These are phyloP conservation scores for Brachionus paranguensis DNA, from an alignment of 1,140 invertebrate genomes.

Conservation along the genomic window DNA sequence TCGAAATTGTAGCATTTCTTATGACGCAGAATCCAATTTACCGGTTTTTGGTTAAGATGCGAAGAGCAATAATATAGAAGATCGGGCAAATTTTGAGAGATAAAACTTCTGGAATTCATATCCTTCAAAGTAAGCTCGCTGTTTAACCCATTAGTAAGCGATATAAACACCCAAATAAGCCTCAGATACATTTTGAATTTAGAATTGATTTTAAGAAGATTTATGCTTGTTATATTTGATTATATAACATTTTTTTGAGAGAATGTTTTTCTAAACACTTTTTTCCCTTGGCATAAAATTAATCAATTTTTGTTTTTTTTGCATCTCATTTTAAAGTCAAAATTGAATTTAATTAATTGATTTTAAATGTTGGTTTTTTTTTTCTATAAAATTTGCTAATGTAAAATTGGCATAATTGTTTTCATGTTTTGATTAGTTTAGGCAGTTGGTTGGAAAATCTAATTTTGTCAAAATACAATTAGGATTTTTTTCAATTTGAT, in stretches of 20 bases:
- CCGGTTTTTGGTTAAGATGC: not conserved
- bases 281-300: not conserved
- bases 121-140: not conserved
- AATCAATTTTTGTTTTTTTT: not conserved
- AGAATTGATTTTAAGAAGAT: not conserved
- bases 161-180: not conserved
- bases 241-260: not conserved
- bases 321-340: not conserved
- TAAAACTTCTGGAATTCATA: not conserved
- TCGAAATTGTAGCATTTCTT: slow-evolving; percentile 31
- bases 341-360: not conserved
- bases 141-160: not conserved
- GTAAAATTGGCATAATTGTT: not conserved
- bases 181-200: not conserved
- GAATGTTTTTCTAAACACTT: not conserved
- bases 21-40: slow-evolving; percentile 30
- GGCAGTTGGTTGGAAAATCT: not conserved
- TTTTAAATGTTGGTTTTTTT: not conserved
- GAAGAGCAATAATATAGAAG: slow-evolving; percentile 21
- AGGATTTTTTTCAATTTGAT: no score
- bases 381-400: not conserved
- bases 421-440: not conserved
- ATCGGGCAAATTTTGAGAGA: not conserved
- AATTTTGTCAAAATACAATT: no score
- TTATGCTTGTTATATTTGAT: not conserved